phyloP scores from a whole-genome alignment of 2,113 vertebrate species.

The Sialia sialis region DNA sequence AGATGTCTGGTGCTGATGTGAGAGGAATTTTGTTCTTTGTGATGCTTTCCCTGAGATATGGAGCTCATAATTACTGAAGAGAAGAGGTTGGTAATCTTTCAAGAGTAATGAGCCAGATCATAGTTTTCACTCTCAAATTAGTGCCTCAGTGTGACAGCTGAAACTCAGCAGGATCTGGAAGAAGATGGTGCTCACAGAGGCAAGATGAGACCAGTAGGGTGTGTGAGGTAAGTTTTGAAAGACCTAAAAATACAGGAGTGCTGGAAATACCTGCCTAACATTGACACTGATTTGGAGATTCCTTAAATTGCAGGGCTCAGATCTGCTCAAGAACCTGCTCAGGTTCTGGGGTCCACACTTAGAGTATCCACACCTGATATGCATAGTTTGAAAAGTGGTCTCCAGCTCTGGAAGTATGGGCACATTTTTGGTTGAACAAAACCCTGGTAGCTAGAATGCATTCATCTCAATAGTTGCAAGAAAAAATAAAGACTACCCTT shows the following conservation, averaged over 20 bases:
- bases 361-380: neutral
- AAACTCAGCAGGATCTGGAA: neutral
- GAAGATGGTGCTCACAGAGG: neutral
- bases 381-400: neutral
- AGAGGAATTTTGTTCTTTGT: neutral
- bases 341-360: neutral
- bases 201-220: neutral
- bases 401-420: neutral
- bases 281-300: neutral
- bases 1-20: constrained; percentile 24
- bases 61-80: neutral
- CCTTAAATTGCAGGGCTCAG: neutral
- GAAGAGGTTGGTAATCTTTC: neutral
- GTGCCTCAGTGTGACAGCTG: neutral
- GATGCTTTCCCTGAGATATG: neutral
- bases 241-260: neutral
- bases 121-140: neutral
- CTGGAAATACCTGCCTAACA: neutral
- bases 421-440: neutral
- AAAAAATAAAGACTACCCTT: neutral
- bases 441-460: neutral
- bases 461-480: neutral
- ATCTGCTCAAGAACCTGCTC: neutral
- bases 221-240: neutral
- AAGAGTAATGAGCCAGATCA: neutral